These are phyloP conservation scores for Drosophila flavopinicola DNA, from an alignment of 2,888 invertebrate genomes.

Conservation along the genomic window DNA sequence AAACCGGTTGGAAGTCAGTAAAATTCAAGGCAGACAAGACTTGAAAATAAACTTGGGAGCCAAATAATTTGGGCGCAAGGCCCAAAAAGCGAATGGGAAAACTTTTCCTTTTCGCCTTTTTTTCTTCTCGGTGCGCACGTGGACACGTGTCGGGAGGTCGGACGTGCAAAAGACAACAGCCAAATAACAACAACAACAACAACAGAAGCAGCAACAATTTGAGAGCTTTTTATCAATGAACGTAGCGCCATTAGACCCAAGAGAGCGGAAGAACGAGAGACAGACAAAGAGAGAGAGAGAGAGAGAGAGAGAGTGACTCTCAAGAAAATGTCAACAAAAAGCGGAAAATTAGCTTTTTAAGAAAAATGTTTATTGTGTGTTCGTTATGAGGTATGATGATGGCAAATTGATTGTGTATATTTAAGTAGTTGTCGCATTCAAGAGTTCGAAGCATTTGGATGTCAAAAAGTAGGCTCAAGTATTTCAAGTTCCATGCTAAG, in stretches of 20 bases:
- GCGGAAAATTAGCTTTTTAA: slow-evolving; percentile 32
- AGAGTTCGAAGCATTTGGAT: neutral
- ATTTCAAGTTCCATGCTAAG: too few species aligned
- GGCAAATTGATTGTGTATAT: slow-evolving; percentile 28
- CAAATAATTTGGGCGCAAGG: slow-evolving; percentile 43
- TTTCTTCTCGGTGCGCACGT: slow-evolving; percentile 20
- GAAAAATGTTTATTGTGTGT: slow-evolving; percentile 17
- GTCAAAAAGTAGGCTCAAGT: too few species aligned
- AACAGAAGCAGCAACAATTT: slow-evolving; percentile 28
- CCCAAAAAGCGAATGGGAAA: slow-evolving; percentile 33
- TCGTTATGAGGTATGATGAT: slow-evolving; percentile 5
- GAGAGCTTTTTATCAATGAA: slow-evolving; percentile 35
- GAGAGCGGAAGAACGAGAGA: neutral
- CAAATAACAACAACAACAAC: slow-evolving; percentile 19
- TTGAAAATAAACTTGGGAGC: slow-evolving; percentile 30
- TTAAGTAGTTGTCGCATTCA: neutral
- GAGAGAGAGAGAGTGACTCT: too few species aligned
- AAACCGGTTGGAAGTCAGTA: slow-evolving; percentile 6
- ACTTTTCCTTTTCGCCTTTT: slow-evolving; percentile 32
- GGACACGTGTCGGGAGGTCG: slow-evolving; percentile 41
- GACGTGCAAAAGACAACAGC: slow-evolving; percentile 38
- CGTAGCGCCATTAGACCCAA: neutral
- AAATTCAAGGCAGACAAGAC: slow-evolving; percentile 18
- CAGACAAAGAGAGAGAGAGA: too few species aligned
- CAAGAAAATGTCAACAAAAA: slow-evolving; percentile 41